Percentiles rank a stretch among this genome's conserved stretches.
Evolutionary conservation across 2,113 vertebrate species (phyloP).

Genomic region (Silurus meridionalis): DNA sequence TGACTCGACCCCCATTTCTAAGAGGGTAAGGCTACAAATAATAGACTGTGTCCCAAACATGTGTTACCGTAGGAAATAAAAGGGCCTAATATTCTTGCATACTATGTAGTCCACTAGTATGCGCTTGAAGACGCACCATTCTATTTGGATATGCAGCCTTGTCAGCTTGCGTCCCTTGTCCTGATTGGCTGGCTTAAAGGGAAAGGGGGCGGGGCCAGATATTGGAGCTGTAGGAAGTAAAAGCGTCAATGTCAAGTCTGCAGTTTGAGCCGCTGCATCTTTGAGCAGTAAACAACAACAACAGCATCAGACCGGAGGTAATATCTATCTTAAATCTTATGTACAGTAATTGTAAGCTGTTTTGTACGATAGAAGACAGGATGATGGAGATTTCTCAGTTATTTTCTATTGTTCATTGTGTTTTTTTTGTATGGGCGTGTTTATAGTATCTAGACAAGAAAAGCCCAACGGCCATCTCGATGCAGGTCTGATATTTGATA

Average conservation of each 20-base stretch:
- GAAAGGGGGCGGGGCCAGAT: conserved; percentile 43
- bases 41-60: neutral
- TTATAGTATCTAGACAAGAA: neutral
- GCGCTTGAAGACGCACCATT: neutral
- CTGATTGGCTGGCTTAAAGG: conserved; percentile 57
- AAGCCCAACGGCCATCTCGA: neutral
- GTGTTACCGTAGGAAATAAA: neutral
- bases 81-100: neutral
- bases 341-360: conserved; percentile 25
- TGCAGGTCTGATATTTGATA: too few species aligned
- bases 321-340: neutral
- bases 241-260: conserved; percentile 67
- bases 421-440: neutral
- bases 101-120: neutral
- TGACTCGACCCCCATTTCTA: neutral
- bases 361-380: neutral
- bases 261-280: conserved; percentile 52
- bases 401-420: neutral
- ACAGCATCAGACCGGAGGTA: conserved; percentile 5
- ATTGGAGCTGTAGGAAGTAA: conserved; percentile 47
- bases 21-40: neutral
- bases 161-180: neutral
- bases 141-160: neutral
- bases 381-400: conserved; percentile 18
- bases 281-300: conserved; percentile 24